Evolutionary conservation across 1,140 invertebrate genomes (phyloP).

Genomic region (Lepidurus arcticus): DNA sequence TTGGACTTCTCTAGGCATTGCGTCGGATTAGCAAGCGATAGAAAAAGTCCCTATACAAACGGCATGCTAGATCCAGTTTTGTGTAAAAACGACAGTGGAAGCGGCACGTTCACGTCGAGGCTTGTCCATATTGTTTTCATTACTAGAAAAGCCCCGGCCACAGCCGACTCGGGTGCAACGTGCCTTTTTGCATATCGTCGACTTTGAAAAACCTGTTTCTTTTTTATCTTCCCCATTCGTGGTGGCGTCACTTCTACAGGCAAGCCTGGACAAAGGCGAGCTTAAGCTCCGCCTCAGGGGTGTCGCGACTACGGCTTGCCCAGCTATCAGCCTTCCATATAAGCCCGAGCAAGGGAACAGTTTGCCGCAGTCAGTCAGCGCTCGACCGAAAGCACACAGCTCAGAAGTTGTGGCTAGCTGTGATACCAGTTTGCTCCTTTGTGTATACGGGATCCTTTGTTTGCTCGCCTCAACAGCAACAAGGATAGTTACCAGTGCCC

Average conservation of each 20-base stretch:
- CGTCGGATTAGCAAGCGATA: not conserved
- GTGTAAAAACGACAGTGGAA: not conserved
- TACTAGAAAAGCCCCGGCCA: not conserved
- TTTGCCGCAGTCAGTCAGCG: not conserved
- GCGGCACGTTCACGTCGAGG: not conserved
- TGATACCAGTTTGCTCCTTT: not conserved
- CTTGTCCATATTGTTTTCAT: not conserved
- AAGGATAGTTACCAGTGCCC: not conserved
- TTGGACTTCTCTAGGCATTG: not conserved
- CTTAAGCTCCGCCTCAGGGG: not conserved
- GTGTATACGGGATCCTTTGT: not conserved
- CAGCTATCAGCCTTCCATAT: not conserved
- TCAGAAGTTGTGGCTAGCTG: not conserved
- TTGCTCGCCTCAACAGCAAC: not conserved
- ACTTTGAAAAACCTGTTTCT: not conserved
- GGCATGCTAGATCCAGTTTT: not conserved
- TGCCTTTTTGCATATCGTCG: not conserved
- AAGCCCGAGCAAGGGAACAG: not conserved
- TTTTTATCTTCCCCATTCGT: not conserved
- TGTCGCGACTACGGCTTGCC: not conserved
- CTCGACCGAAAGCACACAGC: not conserved
- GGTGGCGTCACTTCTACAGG: not conserved
- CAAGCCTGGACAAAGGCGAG: not conserved
- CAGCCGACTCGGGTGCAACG: not conserved
- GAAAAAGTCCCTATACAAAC: too few species aligned